Conservation (phyloP, 2,113 vertebrate genomes). For the Ivindomyrus marchei region DNA sequence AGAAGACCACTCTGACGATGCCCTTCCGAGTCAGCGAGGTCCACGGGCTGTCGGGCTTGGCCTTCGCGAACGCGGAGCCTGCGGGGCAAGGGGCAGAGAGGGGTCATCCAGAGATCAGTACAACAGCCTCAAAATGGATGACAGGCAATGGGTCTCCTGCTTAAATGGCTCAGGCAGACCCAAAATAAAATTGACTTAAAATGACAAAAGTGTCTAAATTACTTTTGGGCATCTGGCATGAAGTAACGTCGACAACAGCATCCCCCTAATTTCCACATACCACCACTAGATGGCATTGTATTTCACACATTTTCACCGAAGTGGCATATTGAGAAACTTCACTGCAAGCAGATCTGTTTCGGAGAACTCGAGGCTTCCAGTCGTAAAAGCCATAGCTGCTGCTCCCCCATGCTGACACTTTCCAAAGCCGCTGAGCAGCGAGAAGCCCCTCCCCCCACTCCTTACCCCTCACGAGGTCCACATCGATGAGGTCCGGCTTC, state of each 20-base stretch:
- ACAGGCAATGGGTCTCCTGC: not conserved
- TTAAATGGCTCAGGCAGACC: not conserved
- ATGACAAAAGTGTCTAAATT: not conserved
- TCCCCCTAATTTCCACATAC: not conserved
- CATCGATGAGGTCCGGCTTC: conserved; percentile 96
- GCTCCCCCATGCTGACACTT: not conserved
- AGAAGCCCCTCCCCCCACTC: not conserved
- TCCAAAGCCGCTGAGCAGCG: not conserved
- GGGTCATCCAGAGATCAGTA: not conserved
- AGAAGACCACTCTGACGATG: conserved; percentile 92
- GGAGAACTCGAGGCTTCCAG: not conserved
- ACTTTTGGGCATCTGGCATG: not conserved
- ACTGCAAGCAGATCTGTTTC: not conserved
- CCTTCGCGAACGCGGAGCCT: conserved; percentile 98
- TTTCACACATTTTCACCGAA: not conserved
- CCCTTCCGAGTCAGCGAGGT: conserved; percentile 94
- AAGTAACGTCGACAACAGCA: not conserved
- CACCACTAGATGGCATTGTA: not conserved
- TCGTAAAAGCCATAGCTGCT: not conserved
- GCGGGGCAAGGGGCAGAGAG: not conserved
- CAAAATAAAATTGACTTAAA: not conserved
- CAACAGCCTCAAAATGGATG: not conserved
- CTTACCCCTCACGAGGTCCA: conserved; percentile 96
- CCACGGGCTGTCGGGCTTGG: conserved; percentile 98
- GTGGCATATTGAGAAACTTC: not conserved